Percentiles rank a stretch among this genome's conserved stretches.
Evolutionary conservation across 2,888 invertebrate species (phyloP).

Genomic region (Agrochola lychnidis): DNA sequence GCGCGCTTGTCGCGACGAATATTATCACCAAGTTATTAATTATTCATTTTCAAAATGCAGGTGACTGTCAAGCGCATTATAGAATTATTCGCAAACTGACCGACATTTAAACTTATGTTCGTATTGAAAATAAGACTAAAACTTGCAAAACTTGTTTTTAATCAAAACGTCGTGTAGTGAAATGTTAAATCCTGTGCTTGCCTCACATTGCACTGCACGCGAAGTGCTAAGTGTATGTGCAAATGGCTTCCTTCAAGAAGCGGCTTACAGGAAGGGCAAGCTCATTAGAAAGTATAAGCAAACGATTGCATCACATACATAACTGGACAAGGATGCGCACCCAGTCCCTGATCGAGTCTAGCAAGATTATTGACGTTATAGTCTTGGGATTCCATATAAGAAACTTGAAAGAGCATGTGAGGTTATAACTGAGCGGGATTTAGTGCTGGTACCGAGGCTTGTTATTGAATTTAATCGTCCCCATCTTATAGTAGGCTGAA

Average conservation of each 20-base stretch:
- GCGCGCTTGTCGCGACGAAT: slow-evolving; percentile 20
- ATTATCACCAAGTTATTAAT: slow-evolving; percentile 39
- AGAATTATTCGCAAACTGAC: slow-evolving; percentile 61
- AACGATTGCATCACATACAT: slow-evolving; percentile 74
- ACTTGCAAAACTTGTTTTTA: slow-evolving; percentile 61
- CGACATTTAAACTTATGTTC: slow-evolving; percentile 61
- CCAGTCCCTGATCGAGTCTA: slow-evolving; percentile 69
- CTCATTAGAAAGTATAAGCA: slow-evolving; percentile 82
- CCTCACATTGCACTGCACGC: slow-evolving; percentile 56
- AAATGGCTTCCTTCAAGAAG: slow-evolving; percentile 72
- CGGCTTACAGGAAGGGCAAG: slow-evolving; percentile 76
- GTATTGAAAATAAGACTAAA: slow-evolving; percentile 60
- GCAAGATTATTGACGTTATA: slow-evolving; percentile 69
- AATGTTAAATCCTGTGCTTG: slow-evolving; percentile 64
- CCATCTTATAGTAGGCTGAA: slow-evolving; percentile 55
- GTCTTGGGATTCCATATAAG: slow-evolving; percentile 61
- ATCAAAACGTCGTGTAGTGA: slow-evolving; percentile 58
- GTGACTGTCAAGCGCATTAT: slow-evolving; percentile 55
- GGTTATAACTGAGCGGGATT: slow-evolving; percentile 58
- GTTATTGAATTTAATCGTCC: slow-evolving; percentile 65
- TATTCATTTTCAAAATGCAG: slow-evolving; percentile 50
- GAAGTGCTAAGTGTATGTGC: slow-evolving; percentile 71
- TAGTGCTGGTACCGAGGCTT: slow-evolving; percentile 61
- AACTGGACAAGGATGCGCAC: slow-evolving; percentile 67
- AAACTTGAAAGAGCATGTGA: slow-evolving; percentile 63